Evolutionary conservation across 2,113 vertebrate genomes (phyloP).

Genomic region (Isichthys henryi): DNA sequence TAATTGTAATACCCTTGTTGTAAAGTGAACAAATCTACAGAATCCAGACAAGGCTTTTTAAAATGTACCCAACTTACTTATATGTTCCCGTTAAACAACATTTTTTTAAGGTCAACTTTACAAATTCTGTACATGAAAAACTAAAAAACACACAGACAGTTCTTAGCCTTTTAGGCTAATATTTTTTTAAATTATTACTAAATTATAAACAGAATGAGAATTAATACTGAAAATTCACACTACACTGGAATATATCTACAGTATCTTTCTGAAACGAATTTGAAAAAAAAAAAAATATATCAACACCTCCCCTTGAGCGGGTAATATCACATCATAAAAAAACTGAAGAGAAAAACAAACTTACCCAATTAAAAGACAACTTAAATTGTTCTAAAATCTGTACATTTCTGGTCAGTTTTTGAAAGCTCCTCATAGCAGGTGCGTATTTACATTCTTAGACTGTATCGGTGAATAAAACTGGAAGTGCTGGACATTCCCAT

Average conservation of each 20-base stretch:
- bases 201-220: conserved; percentile 86
- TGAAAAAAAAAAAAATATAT: conserved; percentile 56
- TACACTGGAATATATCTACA: conserved; percentile 87
- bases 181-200: conserved; percentile 95
- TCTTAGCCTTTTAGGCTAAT: conserved; percentile 68
- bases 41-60: conserved; percentile 86
- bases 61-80: conserved; percentile 52
- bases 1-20: conserved; percentile 47
- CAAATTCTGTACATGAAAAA: conserved; percentile 70
- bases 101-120: conserved; percentile 60
- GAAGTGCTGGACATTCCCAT: conserved; percentile 99
- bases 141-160: conserved; percentile 77
- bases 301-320: conserved; percentile 54
- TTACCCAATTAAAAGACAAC: conserved; percentile 68
- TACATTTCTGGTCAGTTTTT: conserved; percentile 71
- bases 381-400: conserved; percentile 65
- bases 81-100: conserved; percentile 49
- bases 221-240: conserved; percentile 92
- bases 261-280: conserved; percentile 81
- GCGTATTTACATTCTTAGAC: conserved; percentile 99
- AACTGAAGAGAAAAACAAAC: conserved; percentile 52
- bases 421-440: conserved; percentile 73
- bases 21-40: conserved; percentile 59
- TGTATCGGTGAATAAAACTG: conserved; percentile 98
- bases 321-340: conserved; percentile 55